Base-by-base conservation (phyloP, 2,113 vertebrate species). In the Clarias batrachus region DNA sequence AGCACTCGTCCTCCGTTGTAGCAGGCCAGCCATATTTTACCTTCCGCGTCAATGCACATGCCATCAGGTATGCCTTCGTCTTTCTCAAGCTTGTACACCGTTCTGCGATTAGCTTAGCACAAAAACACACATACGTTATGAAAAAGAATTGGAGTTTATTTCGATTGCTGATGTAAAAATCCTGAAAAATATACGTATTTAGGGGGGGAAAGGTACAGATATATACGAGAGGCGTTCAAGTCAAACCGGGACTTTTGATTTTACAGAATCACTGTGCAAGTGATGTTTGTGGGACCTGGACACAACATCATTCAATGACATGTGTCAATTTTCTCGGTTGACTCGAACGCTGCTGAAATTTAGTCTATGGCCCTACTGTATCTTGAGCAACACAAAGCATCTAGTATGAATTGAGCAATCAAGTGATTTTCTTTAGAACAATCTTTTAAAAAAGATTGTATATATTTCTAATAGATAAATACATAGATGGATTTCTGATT, bases 11-110 rank as follows among this genome's bases (percentile, higher is more conserved):
- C 98, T 92, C 96, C 97, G 25, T 95, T 92, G 23, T 95, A 99
- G 91, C 97, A 98, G 73, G 97, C 95, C n/a, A 99, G 96, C 98
- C 98, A 99, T 41, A 99, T 96, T 86, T 94, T 96, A 56, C 97
- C 97, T 52, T 96, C 95, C 4, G 77, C 81, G 82, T 99, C 98
- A 13, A 97, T 93, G 21, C 97, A 97, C 96, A 98, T 97, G 52
- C 98, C 98, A 71, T 99, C 97, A 77, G 97, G 97, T 87, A 98
- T 93, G 37, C 94, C 95, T 63, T 98, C 97, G 79, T 96, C 97
- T 83, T 96, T 87, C 88, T 91, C 89, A 90, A 94, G 66, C 6
- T 21, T 88, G 74, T 94, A 95, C 54, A 95, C 89, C 66, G 87
- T 86, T 30, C 92, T 91, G 0, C 93, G 92, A 86, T 95, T 94